Conservation (phyloP, 2,888 invertebrate genomes). For the Eupithecia vulgata region DNA sequence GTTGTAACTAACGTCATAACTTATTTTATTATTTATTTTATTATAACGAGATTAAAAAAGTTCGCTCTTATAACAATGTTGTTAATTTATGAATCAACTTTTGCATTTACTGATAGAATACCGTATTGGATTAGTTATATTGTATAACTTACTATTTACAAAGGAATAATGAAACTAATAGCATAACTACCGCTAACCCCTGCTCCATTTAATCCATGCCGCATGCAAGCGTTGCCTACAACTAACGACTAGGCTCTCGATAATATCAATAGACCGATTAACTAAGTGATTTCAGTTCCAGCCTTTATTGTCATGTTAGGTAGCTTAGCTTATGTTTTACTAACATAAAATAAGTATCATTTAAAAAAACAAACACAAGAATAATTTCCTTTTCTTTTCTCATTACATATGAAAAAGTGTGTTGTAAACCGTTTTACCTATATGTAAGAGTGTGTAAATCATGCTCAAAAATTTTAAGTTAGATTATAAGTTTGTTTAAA, state of each 20-base stretch:
- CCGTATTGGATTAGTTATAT: not conserved
- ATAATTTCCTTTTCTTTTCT: not conserved
- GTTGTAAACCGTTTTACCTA: no score
- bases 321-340: not conserved
- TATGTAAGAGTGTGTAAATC: no score
- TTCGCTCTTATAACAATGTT: not conserved
- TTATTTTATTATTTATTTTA: no score
- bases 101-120: not conserved
- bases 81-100: not conserved
- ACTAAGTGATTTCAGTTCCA: constrained; percentile 7
- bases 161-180: not conserved
- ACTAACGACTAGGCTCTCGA: constrained; percentile 13
- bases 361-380: no score
- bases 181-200: constrained; percentile 3
- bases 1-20: not conserved
- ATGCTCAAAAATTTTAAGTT: no score
- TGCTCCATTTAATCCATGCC: not conserved
- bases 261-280: not conserved
- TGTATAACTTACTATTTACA: not conserved
- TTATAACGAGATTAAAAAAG: not conserved
- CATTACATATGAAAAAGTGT: not conserved
- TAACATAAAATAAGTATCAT: no score
- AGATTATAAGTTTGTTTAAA: no score
- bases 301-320: not conserved
- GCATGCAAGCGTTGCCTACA: constrained; percentile 16